phyloP scores from a whole-genome alignment of 1,140 invertebrate genomes.

The Plectrocnemia conspersa region DNA sequence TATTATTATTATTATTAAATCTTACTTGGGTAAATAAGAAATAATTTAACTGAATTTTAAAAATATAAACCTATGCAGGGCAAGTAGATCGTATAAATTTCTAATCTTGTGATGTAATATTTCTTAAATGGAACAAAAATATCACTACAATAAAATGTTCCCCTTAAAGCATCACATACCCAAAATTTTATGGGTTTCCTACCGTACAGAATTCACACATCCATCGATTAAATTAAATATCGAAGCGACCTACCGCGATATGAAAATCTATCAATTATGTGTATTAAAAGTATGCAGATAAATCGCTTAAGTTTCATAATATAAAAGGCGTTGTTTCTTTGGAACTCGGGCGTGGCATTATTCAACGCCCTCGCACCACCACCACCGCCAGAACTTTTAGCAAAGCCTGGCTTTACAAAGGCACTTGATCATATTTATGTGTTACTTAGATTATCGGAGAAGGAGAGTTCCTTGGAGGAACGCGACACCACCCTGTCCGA shows the following conservation, averaged over 20 bases:
- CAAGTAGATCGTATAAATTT: no score
- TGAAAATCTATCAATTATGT: slow-evolving; percentile 32
- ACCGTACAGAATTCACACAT: no score
- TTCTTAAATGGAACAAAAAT: no score
- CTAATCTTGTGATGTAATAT: no score
- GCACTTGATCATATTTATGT: slow-evolving; percentile 52
- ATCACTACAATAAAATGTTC: no score
- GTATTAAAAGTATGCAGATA: slow-evolving; percentile 32
- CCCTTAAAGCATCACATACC: no score
- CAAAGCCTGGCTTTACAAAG: slow-evolving; percentile 36
- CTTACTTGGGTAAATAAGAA: no score
- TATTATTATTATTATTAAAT: no score
- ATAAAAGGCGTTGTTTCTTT: slow-evolving; percentile 32
- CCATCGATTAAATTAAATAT: slow-evolving; percentile 8
- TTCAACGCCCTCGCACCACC: background rate
- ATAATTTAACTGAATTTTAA: no score
- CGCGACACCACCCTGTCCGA: background rate
- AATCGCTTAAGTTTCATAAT: slow-evolving; percentile 34
- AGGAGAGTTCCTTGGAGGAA: slow-evolving; percentile 13
- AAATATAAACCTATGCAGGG: no score
- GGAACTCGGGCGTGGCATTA: slow-evolving; percentile 3
- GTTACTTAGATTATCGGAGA: slow-evolving; percentile 44
- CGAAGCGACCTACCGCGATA: background rate
- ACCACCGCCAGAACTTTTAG: slow-evolving; percentile 30
- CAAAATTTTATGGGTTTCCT: no score